These are phyloP conservation scores for Lucinisca nassula DNA, from an alignment of 2,888 invertebrate genomes.

Conservation along the genomic window DNA sequence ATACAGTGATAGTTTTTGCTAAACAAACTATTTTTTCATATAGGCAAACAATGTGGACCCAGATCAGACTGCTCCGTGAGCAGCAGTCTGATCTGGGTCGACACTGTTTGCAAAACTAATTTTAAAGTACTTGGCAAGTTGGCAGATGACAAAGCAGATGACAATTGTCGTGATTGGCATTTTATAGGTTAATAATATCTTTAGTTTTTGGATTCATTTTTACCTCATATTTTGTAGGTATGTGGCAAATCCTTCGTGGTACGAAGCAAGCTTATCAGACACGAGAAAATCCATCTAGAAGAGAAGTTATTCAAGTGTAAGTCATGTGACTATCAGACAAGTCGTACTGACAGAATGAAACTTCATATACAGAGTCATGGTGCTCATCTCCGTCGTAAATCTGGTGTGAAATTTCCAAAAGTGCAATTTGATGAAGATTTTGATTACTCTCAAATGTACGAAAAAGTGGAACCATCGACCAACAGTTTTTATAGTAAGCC, in stretches of 20 bases:
- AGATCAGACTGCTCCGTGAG: too few species aligned
- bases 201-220: too few species aligned
- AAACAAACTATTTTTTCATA: too few species aligned
- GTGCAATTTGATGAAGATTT: slow-evolving; percentile 19
- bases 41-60: too few species aligned
- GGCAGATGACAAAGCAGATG: too few species aligned
- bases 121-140: too few species aligned
- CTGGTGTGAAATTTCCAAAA: not conserved
- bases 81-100: too few species aligned
- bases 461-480: slow-evolving; percentile 34
- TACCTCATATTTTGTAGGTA: slow-evolving; percentile 61
- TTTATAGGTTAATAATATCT: too few species aligned
- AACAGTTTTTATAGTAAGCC: not conserved
- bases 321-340: slow-evolving; percentile 91
- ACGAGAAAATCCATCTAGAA: slow-evolving; percentile 91
- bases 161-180: too few species aligned
- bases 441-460: slow-evolving; percentile 61
- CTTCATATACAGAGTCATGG: slow-evolving; percentile 89
- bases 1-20: too few species aligned
- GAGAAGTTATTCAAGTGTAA: slow-evolving; percentile 91
- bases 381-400: slow-evolving; percentile 32
- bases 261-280: slow-evolving; percentile 91
- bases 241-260: slow-evolving; percentile 91
- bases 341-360: slow-evolving; percentile 91
- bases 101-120: too few species aligned